Evolutionary conservation across 2,113 vertebrate genomes (phyloP), one percentile per base, ranked within the genome.

Genomic region (Daubentonia madagascariensis): DNA sequence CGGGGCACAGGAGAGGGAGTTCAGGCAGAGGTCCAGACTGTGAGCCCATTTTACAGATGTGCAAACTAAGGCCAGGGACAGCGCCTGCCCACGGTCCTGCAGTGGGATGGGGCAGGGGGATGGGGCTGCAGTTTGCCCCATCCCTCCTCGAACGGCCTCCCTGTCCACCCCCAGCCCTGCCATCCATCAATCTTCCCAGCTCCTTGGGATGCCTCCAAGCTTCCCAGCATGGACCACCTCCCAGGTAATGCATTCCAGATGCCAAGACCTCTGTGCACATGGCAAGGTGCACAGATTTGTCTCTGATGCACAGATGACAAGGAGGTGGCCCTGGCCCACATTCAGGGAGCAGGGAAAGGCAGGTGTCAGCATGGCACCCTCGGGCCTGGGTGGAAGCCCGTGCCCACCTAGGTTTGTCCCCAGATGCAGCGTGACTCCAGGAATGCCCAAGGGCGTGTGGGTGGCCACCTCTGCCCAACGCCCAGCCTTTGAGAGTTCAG

Each of bases 161-260:
- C n/a, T 6, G 1, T 14, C 1, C 8, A 28, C 81, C 48, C 18
- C 57, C 11, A 28, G 73, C 68, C 89, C n/a, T 0, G n/a, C 67
- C 4, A 1, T 73, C 54, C 92, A 28, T 43, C 78, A 30, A 11
- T 81, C 88, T 81, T 75, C 81, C 40, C 0, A 0, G 59, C 61
- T 43, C 48, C 50, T 11, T 0, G 37, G 63, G 63, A 89, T 50
- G n/a, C 40, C 65, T 16, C 68, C 57, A 10, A 35, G 0, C 0
- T 59, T 85, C 89, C 75, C 28, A 11, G 54, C 79, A 6, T 4
- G 18, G 91, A 91, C 81, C 79, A 52, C 92, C 86, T 73, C 83
- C 67, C 80, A 81, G 85, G 63, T 90, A 96, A 97, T 45, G 2
- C 1, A 75, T 96, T 84, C 96, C 96, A 97, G 96, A 96, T 76